Evolutionary conservation across 2,797 vertebrate genomes (phyloP), one percentile per base, ranked within the genome.

Genomic region (Hapalemur alaotrensis): DNA sequence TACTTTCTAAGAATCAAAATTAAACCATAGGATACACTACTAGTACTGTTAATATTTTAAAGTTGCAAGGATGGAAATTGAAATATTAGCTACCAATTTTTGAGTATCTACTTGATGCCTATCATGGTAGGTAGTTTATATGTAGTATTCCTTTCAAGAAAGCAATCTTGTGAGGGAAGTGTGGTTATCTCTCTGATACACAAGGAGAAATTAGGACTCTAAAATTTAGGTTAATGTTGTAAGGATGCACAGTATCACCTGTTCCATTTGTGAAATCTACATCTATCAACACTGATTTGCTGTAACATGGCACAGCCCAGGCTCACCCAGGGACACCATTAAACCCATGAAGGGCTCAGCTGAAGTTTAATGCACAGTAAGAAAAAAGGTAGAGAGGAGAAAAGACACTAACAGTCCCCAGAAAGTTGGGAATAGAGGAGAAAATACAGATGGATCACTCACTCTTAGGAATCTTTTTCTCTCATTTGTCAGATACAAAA

Each of bases 401-500:
- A 92, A 83, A 96, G 52, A 87, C 96, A 89, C 22, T 41, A 95
- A 81, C n/a, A 92, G 93, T 89, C 22, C 61, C 59, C 0, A 89
- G 57, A 84, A 84, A 96, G 96, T 72, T 95, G 59, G n/a, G 18
- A 89, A 95, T 95, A 69, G 59, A 96, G 57, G 95, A 61, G 95
- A 90, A 97, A 94, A 92, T 87, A 48, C 69, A 69, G 80, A 95
- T 92, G 76, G 97, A 93, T 98, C 94, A 92, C 89, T 98, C 94
- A 95, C 88, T 52, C 35, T 86, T 46, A 95, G 96, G 48, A 93
- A 67, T 67, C 96, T 38, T 90, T 90, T 89, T 96, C 81, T 48
- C 32, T 48, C 92, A 8, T 97, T 97, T 97, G 91, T 93, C 97
- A 98, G 70, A 95, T 32, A 96, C 96, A 93, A 91, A 65, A 96